These are phyloP conservation scores for Cercopithecus petaurista DNA, from an alignment of 2,797 vertebrate genomes.

Conservation along the genomic window DNA sequence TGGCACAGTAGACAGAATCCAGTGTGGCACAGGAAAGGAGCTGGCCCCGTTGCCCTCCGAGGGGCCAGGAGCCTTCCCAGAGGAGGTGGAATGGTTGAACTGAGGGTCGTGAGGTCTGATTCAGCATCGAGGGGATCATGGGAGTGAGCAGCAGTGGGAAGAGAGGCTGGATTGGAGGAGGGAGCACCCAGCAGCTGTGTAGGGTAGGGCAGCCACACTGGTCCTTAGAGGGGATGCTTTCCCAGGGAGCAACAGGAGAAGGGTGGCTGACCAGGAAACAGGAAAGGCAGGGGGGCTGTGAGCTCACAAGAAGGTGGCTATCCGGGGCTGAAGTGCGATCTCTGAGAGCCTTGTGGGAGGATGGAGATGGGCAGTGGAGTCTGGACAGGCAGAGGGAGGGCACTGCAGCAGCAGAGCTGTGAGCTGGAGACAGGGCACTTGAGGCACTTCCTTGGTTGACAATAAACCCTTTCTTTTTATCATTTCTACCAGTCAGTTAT, in stretches of 20 bases:
- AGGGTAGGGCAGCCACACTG: rapidly evolving
- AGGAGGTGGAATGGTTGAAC: neutral
- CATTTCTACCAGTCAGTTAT: neutral
- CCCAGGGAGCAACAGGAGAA: neutral
- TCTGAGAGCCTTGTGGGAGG: neutral
- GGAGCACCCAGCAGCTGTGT: no score
- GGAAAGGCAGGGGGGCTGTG: neutral
- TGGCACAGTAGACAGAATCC: neutral
- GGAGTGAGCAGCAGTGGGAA: neutral
- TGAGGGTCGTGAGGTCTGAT: rapidly evolving
- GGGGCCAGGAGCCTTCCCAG: neutral
- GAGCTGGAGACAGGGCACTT: neutral
- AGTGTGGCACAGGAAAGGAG: neutral
- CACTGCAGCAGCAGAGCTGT: neutral
- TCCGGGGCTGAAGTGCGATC: neutral
- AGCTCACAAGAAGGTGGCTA: rapidly evolving
- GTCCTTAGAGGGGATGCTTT: neutral
- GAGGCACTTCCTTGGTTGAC: neutral
- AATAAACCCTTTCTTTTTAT: neutral
- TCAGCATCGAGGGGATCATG: rapidly evolving
- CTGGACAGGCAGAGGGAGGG: no score
- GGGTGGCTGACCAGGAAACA: no score
- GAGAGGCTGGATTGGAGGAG: neutral
- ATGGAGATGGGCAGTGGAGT: neutral
- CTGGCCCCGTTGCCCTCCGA: no score